Conservation (phyloP, 1,140 invertebrate genomes). For the Lycorma delicatula region DNA sequence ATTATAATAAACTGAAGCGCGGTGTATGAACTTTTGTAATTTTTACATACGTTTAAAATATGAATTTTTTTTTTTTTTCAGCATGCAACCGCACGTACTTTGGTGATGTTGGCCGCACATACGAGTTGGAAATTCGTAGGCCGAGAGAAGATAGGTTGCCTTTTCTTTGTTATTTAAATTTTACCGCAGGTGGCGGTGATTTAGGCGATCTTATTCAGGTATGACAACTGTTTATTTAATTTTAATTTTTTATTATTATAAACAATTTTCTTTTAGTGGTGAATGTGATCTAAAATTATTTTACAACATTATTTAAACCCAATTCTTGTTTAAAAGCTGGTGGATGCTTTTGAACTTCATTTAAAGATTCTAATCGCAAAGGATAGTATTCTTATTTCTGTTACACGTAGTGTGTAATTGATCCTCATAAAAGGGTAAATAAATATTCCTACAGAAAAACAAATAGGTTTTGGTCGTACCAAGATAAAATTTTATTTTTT, state of each 20-base stretch:
- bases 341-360: no score
- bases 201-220: slow-evolving; percentile 72
- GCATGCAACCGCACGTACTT: slow-evolving; percentile 76
- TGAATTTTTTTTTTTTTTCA: slow-evolving; percentile 40
- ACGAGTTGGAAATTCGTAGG: slow-evolving; percentile 63
- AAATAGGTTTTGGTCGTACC: no score
- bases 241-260: neutral
- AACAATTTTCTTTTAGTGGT: no score
- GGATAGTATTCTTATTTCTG: no score
- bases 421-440: no score
- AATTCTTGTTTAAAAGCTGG: no score
- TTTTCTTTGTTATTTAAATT: slow-evolving; percentile 69
- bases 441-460: no score
- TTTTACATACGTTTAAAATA: neutral
- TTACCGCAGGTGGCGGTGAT: slow-evolving; percentile 60
- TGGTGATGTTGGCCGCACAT: slow-evolving; percentile 67
- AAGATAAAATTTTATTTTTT: no score
- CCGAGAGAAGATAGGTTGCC: slow-evolving; percentile 63
- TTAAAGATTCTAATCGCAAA: no score
- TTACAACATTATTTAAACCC: no score
- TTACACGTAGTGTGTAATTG: no score
- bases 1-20: neutral
- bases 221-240: slow-evolving; percentile 24
- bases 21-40: neutral
- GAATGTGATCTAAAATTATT: no score